Conservation (phyloP, 2,797 vertebrate species). For the Chelon auratus region DNA sequence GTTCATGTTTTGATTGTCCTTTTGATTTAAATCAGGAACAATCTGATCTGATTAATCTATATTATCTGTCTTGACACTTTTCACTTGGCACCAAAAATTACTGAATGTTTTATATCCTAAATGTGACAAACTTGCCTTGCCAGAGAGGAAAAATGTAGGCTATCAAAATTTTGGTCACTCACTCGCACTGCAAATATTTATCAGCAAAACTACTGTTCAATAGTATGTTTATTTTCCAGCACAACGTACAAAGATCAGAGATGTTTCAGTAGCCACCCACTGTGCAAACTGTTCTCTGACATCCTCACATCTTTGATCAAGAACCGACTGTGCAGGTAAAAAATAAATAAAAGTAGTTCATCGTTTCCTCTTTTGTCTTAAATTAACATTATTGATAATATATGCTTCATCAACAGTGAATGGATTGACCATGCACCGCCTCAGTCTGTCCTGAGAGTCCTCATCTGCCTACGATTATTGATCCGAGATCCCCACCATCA, state of each 20-base stretch:
- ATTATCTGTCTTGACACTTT: no score
- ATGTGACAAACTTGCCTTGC: no score
- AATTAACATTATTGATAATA: not conserved
- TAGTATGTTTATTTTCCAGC: slow-evolving; percentile 67
- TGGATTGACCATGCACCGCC: slow-evolving; percentile 86
- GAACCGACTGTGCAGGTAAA: slow-evolving; percentile 91
- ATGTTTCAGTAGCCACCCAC: slow-evolving; percentile 87
- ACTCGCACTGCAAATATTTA: no score
- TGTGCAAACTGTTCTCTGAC: slow-evolving; percentile 85
- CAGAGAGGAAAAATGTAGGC: no score
- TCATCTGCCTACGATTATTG: slow-evolving; percentile 90
- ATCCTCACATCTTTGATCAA: slow-evolving; percentile 88
- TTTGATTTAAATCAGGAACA: no score
- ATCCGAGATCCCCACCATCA: slow-evolving; percentile 89
- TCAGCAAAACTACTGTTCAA: no score
- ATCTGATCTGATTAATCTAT: no score
- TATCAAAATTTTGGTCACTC: no score
- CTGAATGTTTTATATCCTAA: no score
- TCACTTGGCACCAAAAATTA: no score
- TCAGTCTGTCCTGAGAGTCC: slow-evolving; percentile 86
- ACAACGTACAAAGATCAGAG: slow-evolving; percentile 89
- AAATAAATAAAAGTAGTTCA: not conserved
- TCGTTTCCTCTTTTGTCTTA: not conserved
- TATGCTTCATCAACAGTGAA: slow-evolving; percentile 73
- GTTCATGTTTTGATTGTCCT: no score